Conservation (phyloP, 2,113 vertebrate genomes). For the Eublepharis macularius region DNA sequence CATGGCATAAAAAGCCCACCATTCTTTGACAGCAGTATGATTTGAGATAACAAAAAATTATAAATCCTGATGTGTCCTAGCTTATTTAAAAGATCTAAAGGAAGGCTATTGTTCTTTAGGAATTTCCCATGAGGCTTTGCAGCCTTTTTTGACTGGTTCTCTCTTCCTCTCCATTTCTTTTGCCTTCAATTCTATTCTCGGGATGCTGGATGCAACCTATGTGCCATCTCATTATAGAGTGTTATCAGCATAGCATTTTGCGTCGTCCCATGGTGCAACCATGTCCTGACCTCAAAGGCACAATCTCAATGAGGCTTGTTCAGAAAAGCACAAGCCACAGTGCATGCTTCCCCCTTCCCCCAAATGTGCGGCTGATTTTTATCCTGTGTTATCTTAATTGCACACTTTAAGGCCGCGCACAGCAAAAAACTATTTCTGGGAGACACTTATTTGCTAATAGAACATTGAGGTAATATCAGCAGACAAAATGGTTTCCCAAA, state of each 20-base stretch:
- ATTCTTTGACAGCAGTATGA: not conserved
- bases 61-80: not conserved
- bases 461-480: constrained; percentile 59
- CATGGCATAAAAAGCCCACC: not conserved
- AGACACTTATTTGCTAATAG: constrained; percentile 75
- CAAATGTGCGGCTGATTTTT: constrained; percentile 51
- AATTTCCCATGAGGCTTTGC: not conserved
- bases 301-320: not conserved
- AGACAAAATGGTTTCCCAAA: constrained; percentile 63
- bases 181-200: not conserved
- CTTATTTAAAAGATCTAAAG: not conserved
- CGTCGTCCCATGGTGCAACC: not conserved
- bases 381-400: constrained; percentile 71
- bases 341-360: constrained; percentile 16
- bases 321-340: constrained; percentile 36
- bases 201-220: not conserved
- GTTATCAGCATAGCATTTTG: not conserved
- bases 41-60: not conserved
- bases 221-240: not conserved
- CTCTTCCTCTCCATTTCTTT: not conserved
- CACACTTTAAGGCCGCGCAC: constrained; percentile 64
- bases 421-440: constrained; percentile 48
- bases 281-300: constrained; percentile 49
- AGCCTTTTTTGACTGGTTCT: not conserved
- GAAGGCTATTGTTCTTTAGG: not conserved